Conservation (phyloP, 2,113 vertebrate genomes). For the Felis chaus region DNA sequence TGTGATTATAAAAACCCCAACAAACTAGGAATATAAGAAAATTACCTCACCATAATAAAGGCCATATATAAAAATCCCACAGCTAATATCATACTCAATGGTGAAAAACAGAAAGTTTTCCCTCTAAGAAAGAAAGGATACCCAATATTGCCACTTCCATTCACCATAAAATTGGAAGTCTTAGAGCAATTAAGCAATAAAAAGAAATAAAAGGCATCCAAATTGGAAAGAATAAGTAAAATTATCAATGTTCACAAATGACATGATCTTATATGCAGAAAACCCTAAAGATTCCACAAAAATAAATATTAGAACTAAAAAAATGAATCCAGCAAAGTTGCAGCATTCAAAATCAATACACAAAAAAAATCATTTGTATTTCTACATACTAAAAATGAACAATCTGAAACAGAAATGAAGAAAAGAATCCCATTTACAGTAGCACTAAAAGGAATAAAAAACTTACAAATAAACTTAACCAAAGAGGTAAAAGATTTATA, state of each 20-base stretch:
- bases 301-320: not conserved
- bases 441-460: not conserved
- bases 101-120: not conserved
- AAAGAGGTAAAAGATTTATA: not conserved
- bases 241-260: not conserved
- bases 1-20: not conserved
- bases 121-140: not conserved
- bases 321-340: not conserved
- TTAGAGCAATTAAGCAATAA: not conserved
- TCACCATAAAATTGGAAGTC: not conserved
- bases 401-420: not conserved
- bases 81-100: not conserved
- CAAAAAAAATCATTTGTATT: not conserved
- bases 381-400: not conserved
- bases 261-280: not conserved
- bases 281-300: not conserved
- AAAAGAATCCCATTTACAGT: not conserved
- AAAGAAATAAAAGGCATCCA: not conserved
- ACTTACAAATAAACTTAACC: not conserved
- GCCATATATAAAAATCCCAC: not conserved
- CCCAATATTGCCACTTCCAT: not conserved
- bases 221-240: not conserved
- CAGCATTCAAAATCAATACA: not conserved
- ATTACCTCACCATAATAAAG: not conserved
- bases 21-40: not conserved